Base-by-base conservation (phyloP, 2,797 vertebrate species). In the Labeo calbasu region DNA sequence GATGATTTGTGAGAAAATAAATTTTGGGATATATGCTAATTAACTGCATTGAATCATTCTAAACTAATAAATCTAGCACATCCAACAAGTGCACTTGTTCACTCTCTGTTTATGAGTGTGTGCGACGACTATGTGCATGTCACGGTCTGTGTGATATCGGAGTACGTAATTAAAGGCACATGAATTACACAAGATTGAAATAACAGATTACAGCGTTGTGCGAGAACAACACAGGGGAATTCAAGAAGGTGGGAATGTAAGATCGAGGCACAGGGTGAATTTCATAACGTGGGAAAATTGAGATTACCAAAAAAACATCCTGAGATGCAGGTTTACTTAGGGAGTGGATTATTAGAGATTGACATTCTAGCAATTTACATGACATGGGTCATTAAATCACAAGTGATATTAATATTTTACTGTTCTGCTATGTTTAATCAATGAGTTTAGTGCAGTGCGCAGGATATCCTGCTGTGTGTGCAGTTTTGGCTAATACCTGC, bases 111-210 rank as follows among this genome's bases (percentile, higher is more conserved):
- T 53, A 10, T 73, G 69, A 73, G 57, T 71, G 68, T 36, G 75
- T 66, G 77, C 28, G 12, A 36, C 8, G 69, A 32, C 2, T 65
- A 32, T 66, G 68, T 82, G 73, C 69, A 53, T 5, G 21, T 84
- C 68, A 63, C 2, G 21, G 32, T 71, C 28, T 71, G 83, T 84
- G 77, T 55, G 46, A 77, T 83, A 61, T 84, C 9, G 7, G 40
- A 61, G 23, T 36, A 50, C 5, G 14, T 72, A 84, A 79, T 79
- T 84, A 79, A 78, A 79, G 21, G 46, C 40, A 79, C 83, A 79
- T 53, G 55, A 79, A 79, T 79, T 71, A 72, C 28, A 84, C 32
- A 28, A 71, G 82, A 84, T 69, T 43, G 59, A 83, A 66, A 63
- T 73, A 75, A 82, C 57, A 82, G 82, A 83, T 83, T 77, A 78